Evolutionary conservation across 2,113 vertebrate species (phyloP), one percentile per base, ranked within the genome.

Genomic region (Collichthys lucidus): DNA sequence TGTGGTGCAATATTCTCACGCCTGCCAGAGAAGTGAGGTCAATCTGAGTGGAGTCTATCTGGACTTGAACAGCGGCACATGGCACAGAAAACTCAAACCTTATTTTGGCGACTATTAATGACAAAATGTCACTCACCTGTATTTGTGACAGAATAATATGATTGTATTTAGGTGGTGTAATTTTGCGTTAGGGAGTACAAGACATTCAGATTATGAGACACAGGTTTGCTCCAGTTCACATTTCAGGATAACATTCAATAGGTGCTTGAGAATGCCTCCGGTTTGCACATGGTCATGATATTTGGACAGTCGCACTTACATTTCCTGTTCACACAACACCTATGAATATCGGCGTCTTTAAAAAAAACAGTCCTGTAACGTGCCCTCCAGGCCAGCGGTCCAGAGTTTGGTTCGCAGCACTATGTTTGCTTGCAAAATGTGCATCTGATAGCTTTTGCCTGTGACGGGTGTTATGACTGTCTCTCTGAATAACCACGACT

Each of bases 21-120:
- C 2, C 77, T 91, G 65, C 74, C 77, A 87, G 77, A 77, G 53
- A 67, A 76, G 73, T 80, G 83, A 85, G 77, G 83, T 89, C 79
- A 69, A 11, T 68, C 56, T 52, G 56, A 81, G 74, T 60, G 77
- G 68, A 85, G 63, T 66, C 71, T 31, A 62, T 79, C 73, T 79
- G 61, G 50, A 80, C 76, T 79, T 20, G 19, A 83, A 35, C 62
- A 47, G 59, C 1, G 0, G 12, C 26, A 46, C n/a, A 66, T 12
- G 72, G 67, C 86, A 79, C 57, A 81, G 42, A 29, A 69, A 82
- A 47, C 26, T 35, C 8, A 71, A 75, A 8, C 70, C 19, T 66
- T 56, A 40, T 3, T 16, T 6, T 67, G 19, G 35, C 55, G 35
- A 44, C 14, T 35, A 50, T 20, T 8, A 29, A 40, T 52, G 46